Percentiles rank a stretch among this genome's conserved stretches.
phyloP scores from a whole-genome alignment of 2,888 invertebrate species.

The Folsomia manolachei region DNA sequence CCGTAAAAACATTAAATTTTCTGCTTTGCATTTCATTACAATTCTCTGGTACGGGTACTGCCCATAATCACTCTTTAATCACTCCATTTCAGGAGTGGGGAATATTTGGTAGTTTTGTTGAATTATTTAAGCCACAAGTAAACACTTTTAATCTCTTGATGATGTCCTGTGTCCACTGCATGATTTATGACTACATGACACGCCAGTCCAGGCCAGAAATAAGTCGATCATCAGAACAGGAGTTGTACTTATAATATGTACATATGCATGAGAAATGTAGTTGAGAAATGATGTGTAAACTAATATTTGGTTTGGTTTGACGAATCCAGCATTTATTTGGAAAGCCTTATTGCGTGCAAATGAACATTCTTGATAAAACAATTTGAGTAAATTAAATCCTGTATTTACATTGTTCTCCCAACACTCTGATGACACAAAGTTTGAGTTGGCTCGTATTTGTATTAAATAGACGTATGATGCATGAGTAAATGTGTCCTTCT shows the following conservation, averaged over 20 bases:
- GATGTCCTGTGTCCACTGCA: neutral
- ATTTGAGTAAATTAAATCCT: neutral
- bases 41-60: no score
- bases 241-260: neutral
- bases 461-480: no score
- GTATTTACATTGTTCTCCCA: neutral
- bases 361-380: slow-evolving; percentile 6
- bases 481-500: neutral
- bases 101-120: slow-evolving; percentile 5
- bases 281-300: neutral
- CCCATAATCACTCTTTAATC: neutral
- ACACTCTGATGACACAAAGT: neutral
- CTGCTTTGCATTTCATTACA: no score
- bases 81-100: slow-evolving; percentile 2
- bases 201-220: neutral
- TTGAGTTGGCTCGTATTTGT: neutral
- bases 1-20: slow-evolving; percentile 1
- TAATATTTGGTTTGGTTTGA: neutral
- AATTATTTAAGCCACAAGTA: slow-evolving; percentile 2
- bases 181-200: slow-evolving; percentile 7
- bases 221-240: neutral
- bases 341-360: neutral
- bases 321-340: neutral
- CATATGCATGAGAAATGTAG: neutral
- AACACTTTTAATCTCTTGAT: neutral